Evolutionary conservation across 2,888 invertebrate species (phyloP).

Genomic region (Dendrolimus houi): DNA sequence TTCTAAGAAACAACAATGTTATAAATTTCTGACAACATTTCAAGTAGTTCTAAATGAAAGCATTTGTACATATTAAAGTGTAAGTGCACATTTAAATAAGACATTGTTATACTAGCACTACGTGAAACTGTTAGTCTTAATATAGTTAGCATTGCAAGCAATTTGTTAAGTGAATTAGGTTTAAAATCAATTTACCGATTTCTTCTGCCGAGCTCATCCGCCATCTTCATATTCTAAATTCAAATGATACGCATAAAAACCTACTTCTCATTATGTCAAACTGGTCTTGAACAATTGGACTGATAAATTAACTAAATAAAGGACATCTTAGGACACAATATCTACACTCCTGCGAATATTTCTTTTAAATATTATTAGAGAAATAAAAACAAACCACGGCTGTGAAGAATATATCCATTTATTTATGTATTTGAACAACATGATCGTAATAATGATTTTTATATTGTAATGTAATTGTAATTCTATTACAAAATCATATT

Average conservation of each 20-base stretch:
- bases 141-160: slow-evolving; percentile 3
- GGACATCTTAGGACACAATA: too few species aligned
- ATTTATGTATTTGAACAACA: slow-evolving; percentile 52
- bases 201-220: slow-evolving; percentile 17
- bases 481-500: slow-evolving; percentile 33
- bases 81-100: too few species aligned
- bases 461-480: slow-evolving; percentile 21
- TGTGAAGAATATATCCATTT: slow-evolving; percentile 66
- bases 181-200: slow-evolving; percentile 21
- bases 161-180: slow-evolving; percentile 14
- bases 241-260: too few species aligned
- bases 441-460: slow-evolving; percentile 23
- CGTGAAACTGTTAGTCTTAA: too few species aligned
- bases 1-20: too few species aligned
- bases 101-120: too few species aligned
- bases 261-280: background rate
- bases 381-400: slow-evolving; percentile 66
- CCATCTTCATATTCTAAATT: slow-evolving; percentile 7
- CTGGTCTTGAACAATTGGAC: too few species aligned
- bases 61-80: too few species aligned
- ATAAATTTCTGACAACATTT: too few species aligned
- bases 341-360: background rate
- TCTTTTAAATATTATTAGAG: slow-evolving; percentile 12
- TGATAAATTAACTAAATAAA: too few species aligned
- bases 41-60: too few species aligned